Conservation (phyloP, 2,888 invertebrate genomes). For the Macaria notata region DNA sequence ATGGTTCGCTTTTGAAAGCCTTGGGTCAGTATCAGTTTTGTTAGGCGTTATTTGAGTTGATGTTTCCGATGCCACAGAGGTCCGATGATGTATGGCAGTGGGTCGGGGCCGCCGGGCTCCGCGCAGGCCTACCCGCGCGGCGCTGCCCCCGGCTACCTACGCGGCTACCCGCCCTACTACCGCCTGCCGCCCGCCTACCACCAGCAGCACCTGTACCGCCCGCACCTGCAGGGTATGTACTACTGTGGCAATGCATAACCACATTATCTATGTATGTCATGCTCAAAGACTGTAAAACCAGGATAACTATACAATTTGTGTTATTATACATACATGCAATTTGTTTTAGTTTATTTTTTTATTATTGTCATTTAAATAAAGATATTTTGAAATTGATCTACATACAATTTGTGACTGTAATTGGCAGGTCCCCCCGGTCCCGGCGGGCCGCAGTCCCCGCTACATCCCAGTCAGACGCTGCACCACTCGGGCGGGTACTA, state of each 20-base stretch:
- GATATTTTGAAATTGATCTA: too few relatives aligned
- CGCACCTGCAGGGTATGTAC: constrained; percentile 9
- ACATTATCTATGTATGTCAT: too few relatives aligned
- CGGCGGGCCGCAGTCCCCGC: constrained; percentile 24
- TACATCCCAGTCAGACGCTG: constrained; percentile 33
- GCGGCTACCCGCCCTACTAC: constrained; percentile 44
- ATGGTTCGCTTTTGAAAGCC: too few relatives aligned
- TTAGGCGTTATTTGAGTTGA: too few relatives aligned
- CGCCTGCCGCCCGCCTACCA: constrained; percentile 9
- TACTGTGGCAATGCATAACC: too few relatives aligned
- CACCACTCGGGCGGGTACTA: constrained; percentile 29
- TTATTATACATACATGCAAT: too few relatives aligned
- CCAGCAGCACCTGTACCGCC: background rate
- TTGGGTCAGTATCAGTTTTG: too few relatives aligned
- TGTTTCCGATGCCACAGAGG: constrained; percentile 44
- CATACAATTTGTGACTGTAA: too few relatives aligned
- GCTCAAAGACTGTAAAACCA: too few relatives aligned
- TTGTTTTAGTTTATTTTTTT: too few relatives aligned
- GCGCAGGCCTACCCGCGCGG: constrained; percentile 27
- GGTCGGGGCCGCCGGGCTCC: constrained; percentile 46
- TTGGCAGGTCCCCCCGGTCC: constrained; percentile 8
- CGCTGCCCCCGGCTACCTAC: constrained; percentile 48
- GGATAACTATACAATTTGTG: too few relatives aligned
- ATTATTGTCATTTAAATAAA: too few relatives aligned
- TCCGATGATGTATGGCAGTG: constrained; percentile 63